phyloP scores from a whole-genome alignment of 1,140 invertebrate species.

The Apocrypta bakeri region DNA sequence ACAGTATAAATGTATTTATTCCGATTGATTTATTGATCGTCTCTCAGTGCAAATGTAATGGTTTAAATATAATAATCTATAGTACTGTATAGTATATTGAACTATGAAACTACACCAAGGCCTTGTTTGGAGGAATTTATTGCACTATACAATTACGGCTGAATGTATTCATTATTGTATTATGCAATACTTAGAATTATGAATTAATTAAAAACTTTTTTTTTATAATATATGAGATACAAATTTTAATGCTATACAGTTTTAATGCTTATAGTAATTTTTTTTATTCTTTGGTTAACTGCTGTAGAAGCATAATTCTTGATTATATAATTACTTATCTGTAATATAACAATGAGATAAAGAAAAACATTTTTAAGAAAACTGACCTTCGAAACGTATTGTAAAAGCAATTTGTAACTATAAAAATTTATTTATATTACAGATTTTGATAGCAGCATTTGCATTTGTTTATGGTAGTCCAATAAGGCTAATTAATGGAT shows the following conservation, averaged over 20 bases:
- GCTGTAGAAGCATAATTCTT: no score
- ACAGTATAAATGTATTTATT: not conserved
- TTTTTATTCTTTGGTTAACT: no score
- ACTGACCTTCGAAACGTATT: no score
- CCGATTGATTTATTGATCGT: not conserved
- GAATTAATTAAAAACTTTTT: not conserved
- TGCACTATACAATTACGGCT: not conserved
- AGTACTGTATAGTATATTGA: not conserved
- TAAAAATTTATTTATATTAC: constrained; percentile 55
- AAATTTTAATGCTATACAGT: no score
- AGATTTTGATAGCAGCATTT: constrained; percentile 91
- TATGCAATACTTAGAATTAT: not conserved
- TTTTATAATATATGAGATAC: no score
- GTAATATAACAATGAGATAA: no score
- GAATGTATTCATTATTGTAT: not conserved
- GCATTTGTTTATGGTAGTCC: constrained; percentile 93
- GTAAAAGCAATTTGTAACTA: not conserved
- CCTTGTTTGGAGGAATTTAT: not conserved
- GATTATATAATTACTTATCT: no score
- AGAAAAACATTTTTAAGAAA: no score
- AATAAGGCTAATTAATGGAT: constrained; percentile 90
- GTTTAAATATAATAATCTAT: not conserved
- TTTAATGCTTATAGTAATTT: no score
- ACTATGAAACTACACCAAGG: not conserved
- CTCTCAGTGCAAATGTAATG: not conserved